Base-by-base conservation (phyloP, 2,797 vertebrate species). In the Chelon labrosus region DNA sequence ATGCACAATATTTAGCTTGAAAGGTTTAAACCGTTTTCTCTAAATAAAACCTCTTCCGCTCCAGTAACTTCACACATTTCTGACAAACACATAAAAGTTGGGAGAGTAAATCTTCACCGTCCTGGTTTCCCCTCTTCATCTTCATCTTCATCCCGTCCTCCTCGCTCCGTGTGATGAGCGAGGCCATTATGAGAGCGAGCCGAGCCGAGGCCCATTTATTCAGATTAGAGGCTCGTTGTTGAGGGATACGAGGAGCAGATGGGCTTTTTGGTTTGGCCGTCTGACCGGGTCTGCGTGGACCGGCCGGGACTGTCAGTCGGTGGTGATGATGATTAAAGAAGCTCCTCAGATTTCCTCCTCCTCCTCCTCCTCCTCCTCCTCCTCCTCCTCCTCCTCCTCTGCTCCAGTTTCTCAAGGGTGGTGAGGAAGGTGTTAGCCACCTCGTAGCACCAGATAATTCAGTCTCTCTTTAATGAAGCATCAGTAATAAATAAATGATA, bases 311-410 rank as follows among this genome's bases (percentile, higher is more conserved):
- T 92, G 93, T 92, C 93, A 91, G 75, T 72, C 12, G 72, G 78
- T 39, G 2, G 67, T 88, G 90, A 94, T 94, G 89, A 93, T 91
- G 94, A 95, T 95, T 88, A 91, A 94, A 87, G 85, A 73, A 86
- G 87, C 83, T 83, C 83, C 71, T 86, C 51, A 64, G 65, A 65
- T 83, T 51, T 60, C 59, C 65, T 80, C 79, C 76, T 68, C 50
- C 27, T 27, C 27, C 27, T 27, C 56, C 51, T 53, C 31, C 75
- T 66, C 51, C n/a, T 9, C 47, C n/a, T 49, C 54, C 50, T 52
- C 25, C 3, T 8, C 9, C 17, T 19, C 47, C 47, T 10, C 64
- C 10, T 11, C 16, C 4, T 42, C 0, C 44, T 62, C 59, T 41
- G 39, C 10, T 19, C 41, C 51, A n/a, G 31, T 61, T 20, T 60